These are phyloP conservation scores for Dipus sagitta DNA, from an alignment of 2,797 vertebrate genomes.

Conservation along the genomic window DNA sequence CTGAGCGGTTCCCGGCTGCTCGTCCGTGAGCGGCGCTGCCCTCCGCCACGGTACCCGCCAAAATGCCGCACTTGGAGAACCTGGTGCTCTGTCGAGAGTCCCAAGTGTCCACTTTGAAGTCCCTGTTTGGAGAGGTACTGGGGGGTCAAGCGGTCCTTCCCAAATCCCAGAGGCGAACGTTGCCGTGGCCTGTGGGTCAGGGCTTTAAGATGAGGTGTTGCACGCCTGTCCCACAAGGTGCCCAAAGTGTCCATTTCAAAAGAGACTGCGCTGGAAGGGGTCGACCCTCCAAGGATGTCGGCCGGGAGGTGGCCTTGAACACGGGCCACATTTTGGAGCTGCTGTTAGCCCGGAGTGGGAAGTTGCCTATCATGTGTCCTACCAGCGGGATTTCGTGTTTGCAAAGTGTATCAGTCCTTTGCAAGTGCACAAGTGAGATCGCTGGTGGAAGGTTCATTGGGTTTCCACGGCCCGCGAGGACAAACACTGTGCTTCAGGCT, in stretches of 20 bases:
- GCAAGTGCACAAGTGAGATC: neutral
- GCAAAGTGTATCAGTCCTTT: neutral
- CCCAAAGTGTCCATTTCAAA: neutral
- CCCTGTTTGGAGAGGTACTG: constrained; percentile 95
- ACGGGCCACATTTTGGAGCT: too few species aligned
- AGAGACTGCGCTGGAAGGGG: neutral
- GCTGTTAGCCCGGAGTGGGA: neutral
- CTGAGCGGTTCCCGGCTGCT: fast-evolving
- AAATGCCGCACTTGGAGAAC: constrained; percentile 86
- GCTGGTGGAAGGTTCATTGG: neutral
- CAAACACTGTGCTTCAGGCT: neutral
- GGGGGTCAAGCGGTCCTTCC: neutral
- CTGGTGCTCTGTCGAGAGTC: constrained; percentile 92
- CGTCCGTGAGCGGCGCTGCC: too few species aligned
- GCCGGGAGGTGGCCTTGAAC: too few species aligned
- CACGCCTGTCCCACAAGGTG: neutral
- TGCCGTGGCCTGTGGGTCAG: neutral
- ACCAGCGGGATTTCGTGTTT: neutral
- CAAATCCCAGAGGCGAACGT: neutral
- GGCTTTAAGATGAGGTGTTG: neutral
- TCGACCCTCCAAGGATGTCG: neutral
- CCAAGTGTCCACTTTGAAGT: constrained; percentile 91
- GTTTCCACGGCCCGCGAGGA: neutral
- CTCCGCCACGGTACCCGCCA: constrained; percentile 41
- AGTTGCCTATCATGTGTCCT: neutral